Evolutionary conservation across 2,113 vertebrate genomes (phyloP), one percentile per base, ranked within the genome.

Genomic region (Otolemur garnettii): DNA sequence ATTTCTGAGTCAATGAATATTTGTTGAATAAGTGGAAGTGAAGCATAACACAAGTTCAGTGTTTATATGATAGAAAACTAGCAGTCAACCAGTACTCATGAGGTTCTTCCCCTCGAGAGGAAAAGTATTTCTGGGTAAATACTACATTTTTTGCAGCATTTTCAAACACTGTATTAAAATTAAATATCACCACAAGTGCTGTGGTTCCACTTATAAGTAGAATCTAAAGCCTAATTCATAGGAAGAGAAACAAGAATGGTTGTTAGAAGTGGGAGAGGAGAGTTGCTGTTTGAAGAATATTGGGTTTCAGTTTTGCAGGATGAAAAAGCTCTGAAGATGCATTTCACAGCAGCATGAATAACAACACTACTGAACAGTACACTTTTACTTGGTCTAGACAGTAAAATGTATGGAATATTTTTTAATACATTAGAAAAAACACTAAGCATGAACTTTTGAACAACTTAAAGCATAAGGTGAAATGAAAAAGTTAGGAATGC

Each of bases 121-220:
- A 86, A 81, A 38, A 6, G 5, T 69, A 17, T 75, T 33, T 17
- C 14, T 14, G 38, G 9, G 35, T n/a, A 84, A 62, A 57, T 17
- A 26, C 18, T 13, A 3, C 28, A 18, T 38, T 82, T 84, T 84
- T 82, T 62, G 11, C 3, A 80, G 4, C 33, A 35, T 21, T 81
- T 93, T 78, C 13, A 81, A 91, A 88, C 55, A 80, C 26, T 72
- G 17, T 45, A 55, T 84, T 57, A 91, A 88, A 97, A 77, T 91
- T 33, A 84, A 87, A 13, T 10, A 12, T 69, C 55, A 35, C 18
- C 28, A 74, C 33, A n/a, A 57, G 5, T 3, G 2, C 38, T 50
- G 28, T 45, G 11, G 22, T 45, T 60, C 14, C 53, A 90, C 12
- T 66, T 82, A 11, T 19, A 17, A 28, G 2, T 22, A 24, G 5